phyloP scores from a whole-genome alignment of 2,797 vertebrate species.

The Falco concolor region DNA sequence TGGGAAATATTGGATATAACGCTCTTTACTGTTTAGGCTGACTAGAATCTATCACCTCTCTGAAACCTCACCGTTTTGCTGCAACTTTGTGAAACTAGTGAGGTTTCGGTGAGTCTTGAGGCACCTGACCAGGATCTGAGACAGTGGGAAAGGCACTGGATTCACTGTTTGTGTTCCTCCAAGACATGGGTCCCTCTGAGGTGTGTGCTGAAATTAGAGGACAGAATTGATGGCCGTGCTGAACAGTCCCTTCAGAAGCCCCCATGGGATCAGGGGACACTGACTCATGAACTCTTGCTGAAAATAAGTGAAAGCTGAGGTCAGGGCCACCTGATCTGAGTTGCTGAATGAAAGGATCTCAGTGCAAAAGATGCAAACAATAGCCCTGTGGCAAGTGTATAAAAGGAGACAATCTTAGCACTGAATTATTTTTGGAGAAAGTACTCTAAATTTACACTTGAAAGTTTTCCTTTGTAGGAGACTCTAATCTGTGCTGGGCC shows the following conservation, averaged over 20 bases:
- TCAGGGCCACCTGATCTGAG: neutral
- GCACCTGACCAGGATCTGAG: neutral
- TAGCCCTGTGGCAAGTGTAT: neutral
- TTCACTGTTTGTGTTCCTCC: neutral
- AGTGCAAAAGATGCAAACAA: neutral
- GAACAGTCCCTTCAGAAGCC: neutral
- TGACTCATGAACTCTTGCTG: neutral
- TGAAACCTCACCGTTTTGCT: neutral
- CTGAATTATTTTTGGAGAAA: neutral
- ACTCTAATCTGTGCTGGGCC: neutral
- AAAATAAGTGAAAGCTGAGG: neutral
- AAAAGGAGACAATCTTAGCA: neutral
- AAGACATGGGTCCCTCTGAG: neutral
- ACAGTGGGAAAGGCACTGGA: neutral
- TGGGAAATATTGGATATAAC: neutral
- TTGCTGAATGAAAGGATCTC: neutral
- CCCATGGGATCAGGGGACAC: neutral
- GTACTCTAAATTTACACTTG: neutral
- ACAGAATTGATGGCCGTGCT: neutral
- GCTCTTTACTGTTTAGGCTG: neutral
- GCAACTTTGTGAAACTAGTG: neutral
- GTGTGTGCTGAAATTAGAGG: neutral
- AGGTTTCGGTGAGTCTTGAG: neutral
- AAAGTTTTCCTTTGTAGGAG: neutral
- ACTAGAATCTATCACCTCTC: neutral